Conservation (phyloP, 2,797 vertebrate genomes). For the Leontopithecus rosalia region DNA sequence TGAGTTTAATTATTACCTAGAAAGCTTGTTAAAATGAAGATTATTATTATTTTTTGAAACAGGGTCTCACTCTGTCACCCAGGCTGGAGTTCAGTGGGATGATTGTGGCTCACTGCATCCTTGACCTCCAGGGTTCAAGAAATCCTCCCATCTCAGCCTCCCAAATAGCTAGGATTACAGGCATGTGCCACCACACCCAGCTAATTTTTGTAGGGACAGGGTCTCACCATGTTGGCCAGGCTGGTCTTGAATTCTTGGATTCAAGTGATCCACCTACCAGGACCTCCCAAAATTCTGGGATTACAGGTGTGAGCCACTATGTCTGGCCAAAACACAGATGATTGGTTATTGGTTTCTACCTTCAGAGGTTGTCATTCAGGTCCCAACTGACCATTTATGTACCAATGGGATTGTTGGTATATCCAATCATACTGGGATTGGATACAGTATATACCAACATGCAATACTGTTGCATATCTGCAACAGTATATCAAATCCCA, state of each 20-base stretch:
- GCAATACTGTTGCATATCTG: constrained; percentile 17
- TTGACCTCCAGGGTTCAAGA: neutral
- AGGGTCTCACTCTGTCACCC: neutral
- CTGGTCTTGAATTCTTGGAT: too few species aligned
- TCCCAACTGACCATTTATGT: neutral
- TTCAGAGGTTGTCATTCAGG: neutral
- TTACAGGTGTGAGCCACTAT: too few species aligned
- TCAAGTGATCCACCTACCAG: too few species aligned
- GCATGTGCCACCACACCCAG: too few species aligned
- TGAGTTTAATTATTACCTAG: neutral
- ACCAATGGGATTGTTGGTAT: too few species aligned
- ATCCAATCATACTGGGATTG: constrained; percentile 33
- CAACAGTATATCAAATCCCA: too few species aligned
- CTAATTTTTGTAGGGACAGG: too few species aligned
- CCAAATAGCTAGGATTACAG: too few species aligned
- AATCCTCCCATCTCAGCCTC: too few species aligned
- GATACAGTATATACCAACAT: too few species aligned
- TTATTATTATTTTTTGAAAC: neutral
- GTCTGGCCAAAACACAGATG: neutral
- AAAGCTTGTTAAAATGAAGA: neutral
- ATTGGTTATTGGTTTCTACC: neutral
- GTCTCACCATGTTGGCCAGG: too few species aligned
- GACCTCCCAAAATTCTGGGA: too few species aligned
- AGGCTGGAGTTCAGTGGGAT: neutral
- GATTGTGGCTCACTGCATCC: neutral